Base-by-base conservation (phyloP, 1,140 invertebrate species). In the Choristoneura fumiferana region DNA sequence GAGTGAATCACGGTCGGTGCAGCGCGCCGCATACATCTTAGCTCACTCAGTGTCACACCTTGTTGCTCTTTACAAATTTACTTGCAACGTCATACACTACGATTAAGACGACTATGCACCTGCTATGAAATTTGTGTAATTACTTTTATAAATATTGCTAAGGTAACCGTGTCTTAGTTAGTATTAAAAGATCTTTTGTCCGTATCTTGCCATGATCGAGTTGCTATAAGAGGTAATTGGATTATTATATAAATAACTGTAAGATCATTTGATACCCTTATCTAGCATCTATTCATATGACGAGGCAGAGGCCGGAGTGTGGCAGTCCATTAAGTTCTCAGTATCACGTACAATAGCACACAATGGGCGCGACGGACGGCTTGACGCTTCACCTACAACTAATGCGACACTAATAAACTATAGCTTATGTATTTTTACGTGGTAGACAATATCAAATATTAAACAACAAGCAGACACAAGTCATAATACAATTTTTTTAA, bases 1-100 rank as follows among this genome's bases (percentile, higher is more conserved):
- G 70, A 69, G 76, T 84, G 80, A 87, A 84, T 84, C 81, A 81
- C 73, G 73, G 75, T 68, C 64, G 71, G 73, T 74, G 71, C 59
- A 66, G 59, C 60, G 64, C 73, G 72, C 67, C 74, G 69, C 77
- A 83, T 87, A 84, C 67, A 80, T 85, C 81, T 78, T 79, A 63
- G 36, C 69, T 65, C 67, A 75, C 74, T 70, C 70, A 73, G 69
- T 77, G 73, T 79, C 81, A 81, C 61, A 62, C 58, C 70, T 78
- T 67, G 72, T 74, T 75, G 70, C 60, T 77, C 69, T 67, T 84
- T 79, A 76, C 74, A 49, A 49, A 66, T 68, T 69, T 68, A 71
- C 67, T 80, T 3, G 8, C 8, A 22, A 14, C 14, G 54, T 56
- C 36, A n/a, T n/a, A 15, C 40, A 13, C 40, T 34, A 22, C 18